A percentile compares a stretch with the other conserved stretches of the same genome.
phyloP scores from a whole-genome alignment of 2,113 vertebrate species.

The Notothenia coriiceps region DNA sequence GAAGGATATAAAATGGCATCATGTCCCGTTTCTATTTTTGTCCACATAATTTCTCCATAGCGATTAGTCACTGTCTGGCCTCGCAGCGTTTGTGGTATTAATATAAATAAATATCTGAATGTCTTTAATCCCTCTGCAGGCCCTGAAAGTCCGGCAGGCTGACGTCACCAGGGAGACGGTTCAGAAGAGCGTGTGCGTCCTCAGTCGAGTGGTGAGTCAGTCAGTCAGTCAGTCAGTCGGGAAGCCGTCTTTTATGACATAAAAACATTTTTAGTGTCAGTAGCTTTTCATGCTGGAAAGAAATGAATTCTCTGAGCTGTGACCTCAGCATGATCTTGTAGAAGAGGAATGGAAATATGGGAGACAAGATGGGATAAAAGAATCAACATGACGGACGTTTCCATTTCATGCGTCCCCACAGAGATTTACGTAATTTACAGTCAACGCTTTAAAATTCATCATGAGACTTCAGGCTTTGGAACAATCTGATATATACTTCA shows the following conservation, averaged over 20 bases:
- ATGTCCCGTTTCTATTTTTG: too few relatives aligned
- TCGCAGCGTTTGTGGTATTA: not conserved
- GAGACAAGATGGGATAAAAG: too few relatives aligned
- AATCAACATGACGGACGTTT: not conserved
- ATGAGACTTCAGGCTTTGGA: too few relatives aligned
- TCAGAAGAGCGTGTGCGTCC: constrained; percentile 98
- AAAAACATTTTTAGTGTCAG: not conserved
- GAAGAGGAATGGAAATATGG: too few relatives aligned
- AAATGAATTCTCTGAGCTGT: not conserved
- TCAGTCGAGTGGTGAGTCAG: constrained; percentile 94
- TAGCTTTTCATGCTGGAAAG: not conserved
- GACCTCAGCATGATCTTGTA: not conserved
- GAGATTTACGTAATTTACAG: too few relatives aligned
- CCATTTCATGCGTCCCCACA: not conserved
- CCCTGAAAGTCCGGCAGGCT: constrained; percentile 95
- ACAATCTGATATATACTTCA: too few relatives aligned
- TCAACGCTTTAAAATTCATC: too few relatives aligned
- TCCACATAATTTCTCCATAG: not conserved
- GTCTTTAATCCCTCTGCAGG: constrained; percentile 75
- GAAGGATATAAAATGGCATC: not conserved
- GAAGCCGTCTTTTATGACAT: not conserved
- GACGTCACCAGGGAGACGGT: constrained; percentile 98
- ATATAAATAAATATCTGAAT: not conserved
- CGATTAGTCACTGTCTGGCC: not conserved
- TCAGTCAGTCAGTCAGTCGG: constrained; percentile 63